These are phyloP conservation scores for Dipus sagitta DNA, from an alignment of 2,797 vertebrate genomes.

Conservation along the genomic window DNA sequence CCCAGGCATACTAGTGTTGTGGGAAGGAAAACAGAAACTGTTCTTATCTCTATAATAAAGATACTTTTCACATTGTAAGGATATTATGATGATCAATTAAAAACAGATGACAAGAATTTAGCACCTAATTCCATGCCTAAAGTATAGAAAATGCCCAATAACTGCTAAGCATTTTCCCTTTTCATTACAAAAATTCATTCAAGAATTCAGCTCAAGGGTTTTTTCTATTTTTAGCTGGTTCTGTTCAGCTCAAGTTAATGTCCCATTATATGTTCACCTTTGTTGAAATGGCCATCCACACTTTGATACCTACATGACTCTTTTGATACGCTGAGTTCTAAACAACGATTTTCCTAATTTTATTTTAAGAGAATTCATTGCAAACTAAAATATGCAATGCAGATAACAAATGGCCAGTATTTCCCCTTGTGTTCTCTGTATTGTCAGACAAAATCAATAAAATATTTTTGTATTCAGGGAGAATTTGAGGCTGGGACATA, in stretches of 20 bases:
- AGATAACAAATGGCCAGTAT: neutral
- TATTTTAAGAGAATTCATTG: neutral
- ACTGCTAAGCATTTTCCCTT: neutral
- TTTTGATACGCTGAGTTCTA: neutral
- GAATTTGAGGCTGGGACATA: neutral
- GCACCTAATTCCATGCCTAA: neutral
- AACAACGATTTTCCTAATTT: neutral
- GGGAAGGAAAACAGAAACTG: neutral
- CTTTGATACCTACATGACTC: neutral
- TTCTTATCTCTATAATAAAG: neutral
- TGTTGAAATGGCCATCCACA: neutral
- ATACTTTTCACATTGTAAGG: neutral
- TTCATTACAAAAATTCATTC: constrained; percentile 10
- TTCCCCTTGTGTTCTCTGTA: neutral
- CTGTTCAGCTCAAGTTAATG: neutral
- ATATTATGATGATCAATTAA: neutral
- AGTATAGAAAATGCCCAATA: neutral
- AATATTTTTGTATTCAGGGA: neutral
- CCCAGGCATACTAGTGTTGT: neutral
- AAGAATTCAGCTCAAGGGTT: neutral
- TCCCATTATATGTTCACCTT: neutral
- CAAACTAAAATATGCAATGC: constrained; percentile 10
- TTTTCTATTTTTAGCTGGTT: constrained; percentile 10
- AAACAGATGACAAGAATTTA: neutral
- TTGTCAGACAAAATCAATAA: neutral